phyloP scores from a whole-genome alignment of 2,797 vertebrate genomes.

The Tadarida brasiliensis region DNA sequence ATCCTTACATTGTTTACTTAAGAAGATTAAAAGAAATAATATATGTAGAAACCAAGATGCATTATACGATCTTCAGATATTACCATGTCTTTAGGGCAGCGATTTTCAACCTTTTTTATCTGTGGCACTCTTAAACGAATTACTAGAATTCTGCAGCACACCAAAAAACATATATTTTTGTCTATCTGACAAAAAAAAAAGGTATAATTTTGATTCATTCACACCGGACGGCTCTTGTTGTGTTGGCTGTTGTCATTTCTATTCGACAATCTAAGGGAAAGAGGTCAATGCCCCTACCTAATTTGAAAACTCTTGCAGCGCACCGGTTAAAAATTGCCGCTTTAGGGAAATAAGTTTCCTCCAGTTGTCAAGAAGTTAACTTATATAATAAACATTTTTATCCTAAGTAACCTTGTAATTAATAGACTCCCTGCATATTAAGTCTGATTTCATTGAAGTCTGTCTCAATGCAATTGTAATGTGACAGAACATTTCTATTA shows the following conservation, averaged over 20 bases:
- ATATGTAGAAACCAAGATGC: not conserved
- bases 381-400: slow-evolving; percentile 26
- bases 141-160: not conserved
- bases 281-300: not conserved
- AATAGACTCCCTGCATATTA: not conserved
- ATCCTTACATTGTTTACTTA: slow-evolving; percentile 24
- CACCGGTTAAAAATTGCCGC: not conserved
- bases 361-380: not conserved
- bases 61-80: not conserved
- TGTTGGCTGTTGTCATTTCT: not conserved
- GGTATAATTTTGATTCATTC: not conserved
- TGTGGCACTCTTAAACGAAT: not conserved
- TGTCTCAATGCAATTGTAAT: slow-evolving; percentile 2
- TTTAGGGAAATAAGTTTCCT: not conserved
- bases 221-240: not conserved
- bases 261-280: not conserved
- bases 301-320: not conserved
- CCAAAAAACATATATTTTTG: not conserved
- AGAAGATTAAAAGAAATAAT: slow-evolving; percentile 29
- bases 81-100: not conserved
- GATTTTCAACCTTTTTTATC: not conserved
- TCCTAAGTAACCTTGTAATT: not conserved
- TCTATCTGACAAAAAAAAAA: not conserved
- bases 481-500: slow-evolving; percentile 49
- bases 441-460: not conserved